phyloP scores from a whole-genome alignment of 2,113 vertebrate genomes.

The Litocranius walleri region DNA sequence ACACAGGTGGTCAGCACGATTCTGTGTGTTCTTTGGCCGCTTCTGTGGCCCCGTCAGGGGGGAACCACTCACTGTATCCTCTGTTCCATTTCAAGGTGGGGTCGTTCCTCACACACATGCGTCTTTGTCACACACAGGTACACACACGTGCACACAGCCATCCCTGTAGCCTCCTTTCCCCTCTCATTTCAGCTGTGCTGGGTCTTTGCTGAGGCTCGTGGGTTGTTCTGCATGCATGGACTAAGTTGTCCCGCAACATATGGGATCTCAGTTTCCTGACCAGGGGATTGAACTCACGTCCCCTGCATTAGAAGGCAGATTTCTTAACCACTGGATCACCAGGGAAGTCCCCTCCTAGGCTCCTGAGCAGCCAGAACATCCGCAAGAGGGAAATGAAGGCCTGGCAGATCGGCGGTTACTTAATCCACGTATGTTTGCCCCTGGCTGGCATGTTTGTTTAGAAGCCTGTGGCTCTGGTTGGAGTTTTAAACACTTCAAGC shows the following conservation, averaged over 20 bases:
- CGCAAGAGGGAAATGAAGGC: not conserved
- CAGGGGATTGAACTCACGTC: not conserved
- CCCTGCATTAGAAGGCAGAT: not conserved
- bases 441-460: not conserved
- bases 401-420: accelerated
- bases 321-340: not conserved
- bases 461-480: accelerated
- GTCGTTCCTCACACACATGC: accelerated
- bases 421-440: accelerated
- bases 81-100: not conserved
- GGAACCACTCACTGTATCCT: accelerated
- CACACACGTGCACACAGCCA: accelerated
- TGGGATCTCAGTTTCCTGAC: not conserved
- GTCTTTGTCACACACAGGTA: not conserved
- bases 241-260: not conserved
- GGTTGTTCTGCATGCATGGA: not conserved
- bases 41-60: accelerated
- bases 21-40: accelerated
- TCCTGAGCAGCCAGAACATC: not conserved
- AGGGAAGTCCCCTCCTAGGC: not conserved
- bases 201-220: not conserved
- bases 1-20: accelerated
- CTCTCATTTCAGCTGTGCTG: not conserved
- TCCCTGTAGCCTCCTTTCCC: not conserved
- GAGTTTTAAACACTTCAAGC: not conserved